Conservation (phyloP, 2,888 invertebrate species). For the Gibbula magus region DNA sequence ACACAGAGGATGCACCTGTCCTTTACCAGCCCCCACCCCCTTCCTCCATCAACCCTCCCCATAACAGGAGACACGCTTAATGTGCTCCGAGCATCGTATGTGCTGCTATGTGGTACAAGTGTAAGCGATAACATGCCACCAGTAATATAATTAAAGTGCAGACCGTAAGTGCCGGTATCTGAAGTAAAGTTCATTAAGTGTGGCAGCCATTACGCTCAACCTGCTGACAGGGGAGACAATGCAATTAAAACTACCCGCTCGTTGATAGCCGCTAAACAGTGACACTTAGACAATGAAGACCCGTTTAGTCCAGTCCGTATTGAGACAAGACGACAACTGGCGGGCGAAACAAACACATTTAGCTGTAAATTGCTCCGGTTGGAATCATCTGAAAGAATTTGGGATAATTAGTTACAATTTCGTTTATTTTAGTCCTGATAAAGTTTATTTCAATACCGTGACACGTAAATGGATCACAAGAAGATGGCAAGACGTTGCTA, state of each 20-base stretch:
- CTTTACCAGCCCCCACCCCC: background rate
- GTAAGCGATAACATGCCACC: background rate
- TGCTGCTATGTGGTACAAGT: background rate
- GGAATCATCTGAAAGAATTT: no score
- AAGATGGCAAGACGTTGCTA: no score
- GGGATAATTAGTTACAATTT: no score
- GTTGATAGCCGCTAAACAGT: no score
- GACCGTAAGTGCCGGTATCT: background rate
- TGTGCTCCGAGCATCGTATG: background rate
- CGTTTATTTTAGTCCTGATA: no score
- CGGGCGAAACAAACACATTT: no score
- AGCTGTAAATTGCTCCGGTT: no score
- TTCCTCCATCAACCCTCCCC: background rate
- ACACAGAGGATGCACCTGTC: background rate
- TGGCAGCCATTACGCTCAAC: background rate
- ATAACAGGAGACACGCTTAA: background rate
- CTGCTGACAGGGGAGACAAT: background rate
- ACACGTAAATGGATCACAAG: no score
- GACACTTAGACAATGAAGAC: no score
- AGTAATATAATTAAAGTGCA: background rate
- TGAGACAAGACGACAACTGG: no score
- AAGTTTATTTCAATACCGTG: no score
- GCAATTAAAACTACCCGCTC: background rate
- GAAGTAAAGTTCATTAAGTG: background rate
- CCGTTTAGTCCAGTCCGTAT: no score